These are phyloP conservation scores for Drosophila nigrodunni DNA, from an alignment of 1,140 invertebrate genomes.

Conservation along the genomic window DNA sequence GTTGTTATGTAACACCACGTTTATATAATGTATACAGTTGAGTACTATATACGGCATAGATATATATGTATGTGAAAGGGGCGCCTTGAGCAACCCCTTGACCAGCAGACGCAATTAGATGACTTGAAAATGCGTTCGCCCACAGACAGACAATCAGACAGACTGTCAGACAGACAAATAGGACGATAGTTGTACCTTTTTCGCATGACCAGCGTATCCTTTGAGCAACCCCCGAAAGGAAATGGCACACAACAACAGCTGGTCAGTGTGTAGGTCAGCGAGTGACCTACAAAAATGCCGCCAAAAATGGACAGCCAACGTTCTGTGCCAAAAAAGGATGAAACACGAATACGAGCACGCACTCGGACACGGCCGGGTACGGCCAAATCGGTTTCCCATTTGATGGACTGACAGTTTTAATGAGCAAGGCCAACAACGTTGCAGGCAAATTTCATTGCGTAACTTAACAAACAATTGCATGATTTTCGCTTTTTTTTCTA, in stretches of 20 bases:
- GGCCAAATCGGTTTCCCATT: conserved; percentile 16
- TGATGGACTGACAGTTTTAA: conserved; percentile 46
- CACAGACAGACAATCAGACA: conserved; percentile 48
- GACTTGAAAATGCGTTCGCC: conserved; percentile 51
- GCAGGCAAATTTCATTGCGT: conserved; percentile 32
- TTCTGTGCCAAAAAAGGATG: conserved; percentile 31
- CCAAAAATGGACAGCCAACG: conserved; percentile 58
- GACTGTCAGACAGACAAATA: conserved; percentile 2
- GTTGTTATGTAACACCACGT: conserved; percentile 37
- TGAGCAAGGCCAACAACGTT: conserved; percentile 28
- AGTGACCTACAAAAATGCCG: conserved; percentile 65
- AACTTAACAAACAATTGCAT: conserved; percentile 49
- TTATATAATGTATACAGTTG: conserved; percentile 16
- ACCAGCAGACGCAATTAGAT: conserved; percentile 50
- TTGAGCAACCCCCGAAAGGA: conserved; percentile 63
- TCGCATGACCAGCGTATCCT: conserved; percentile 69
- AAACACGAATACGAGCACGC: background rate
- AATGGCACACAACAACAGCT: conserved; percentile 48
- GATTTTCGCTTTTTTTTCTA: conserved; percentile 30
- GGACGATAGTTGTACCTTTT: conserved; percentile 38
- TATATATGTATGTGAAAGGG: conserved; percentile 10
- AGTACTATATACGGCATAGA: conserved; percentile 9
- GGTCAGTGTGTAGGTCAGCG: conserved; percentile 53
- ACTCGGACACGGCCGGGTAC: background rate
- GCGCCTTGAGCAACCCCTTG: conserved; percentile 63